Evolutionary conservation across 2,888 invertebrate genomes (phyloP).

Genomic region (Drosophila bunnanda): DNA sequence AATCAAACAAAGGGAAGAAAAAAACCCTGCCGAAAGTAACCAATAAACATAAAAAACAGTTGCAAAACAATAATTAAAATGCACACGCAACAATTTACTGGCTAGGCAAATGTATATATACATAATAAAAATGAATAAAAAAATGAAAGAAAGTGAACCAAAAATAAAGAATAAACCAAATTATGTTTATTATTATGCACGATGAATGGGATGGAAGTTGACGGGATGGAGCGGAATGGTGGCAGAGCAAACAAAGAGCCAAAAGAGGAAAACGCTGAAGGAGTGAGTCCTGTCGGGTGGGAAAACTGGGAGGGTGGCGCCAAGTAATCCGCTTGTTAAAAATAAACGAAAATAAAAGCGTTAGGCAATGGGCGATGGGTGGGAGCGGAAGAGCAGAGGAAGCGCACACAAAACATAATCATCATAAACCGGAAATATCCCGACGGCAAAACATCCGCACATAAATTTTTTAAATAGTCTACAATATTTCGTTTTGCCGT

Average conservation of each 20-base stretch:
- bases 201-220: constrained; percentile 22
- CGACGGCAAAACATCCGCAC: constrained; percentile 81
- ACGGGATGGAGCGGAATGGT: not conserved
- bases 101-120: constrained; percentile 37
- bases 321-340: constrained; percentile 76
- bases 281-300: constrained; percentile 37
- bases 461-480: constrained; percentile 81
- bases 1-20: constrained; percentile 11
- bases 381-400: not conserved
- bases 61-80: constrained; percentile 69
- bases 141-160: constrained; percentile 35
- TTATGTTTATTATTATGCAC: constrained; percentile 72
- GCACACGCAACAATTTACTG: constrained; percentile 57
- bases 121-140: constrained; percentile 28
- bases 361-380: constrained; percentile 1
- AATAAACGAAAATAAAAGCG: constrained; percentile 70
- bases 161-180: constrained; percentile 70
- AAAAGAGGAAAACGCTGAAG: constrained; percentile 54
- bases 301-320: constrained; percentile 51
- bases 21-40: constrained; percentile 4
- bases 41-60: constrained; percentile 46
- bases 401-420: constrained; percentile 73
- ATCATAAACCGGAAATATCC: constrained; percentile 82
- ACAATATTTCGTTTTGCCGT: constrained; percentile 71
- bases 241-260: constrained; percentile 55